Conservation (phyloP, 2,113 vertebrate genomes). For the Barnardius zonarius region DNA sequence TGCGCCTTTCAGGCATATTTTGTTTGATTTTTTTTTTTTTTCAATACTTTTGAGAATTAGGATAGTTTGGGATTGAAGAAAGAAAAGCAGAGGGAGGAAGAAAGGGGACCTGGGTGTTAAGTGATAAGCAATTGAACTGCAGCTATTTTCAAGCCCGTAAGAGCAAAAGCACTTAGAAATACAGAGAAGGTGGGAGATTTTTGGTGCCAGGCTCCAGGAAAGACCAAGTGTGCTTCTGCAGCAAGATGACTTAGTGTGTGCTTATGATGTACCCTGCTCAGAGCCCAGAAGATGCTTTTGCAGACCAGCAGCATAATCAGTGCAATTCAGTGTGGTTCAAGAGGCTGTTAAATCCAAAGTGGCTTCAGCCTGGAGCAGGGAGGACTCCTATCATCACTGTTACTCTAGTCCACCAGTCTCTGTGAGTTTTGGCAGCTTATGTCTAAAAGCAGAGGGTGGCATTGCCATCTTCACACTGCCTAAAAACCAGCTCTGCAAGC, state of each 20-base stretch:
- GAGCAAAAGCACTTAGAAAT: not conserved
- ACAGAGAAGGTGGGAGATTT: not conserved
- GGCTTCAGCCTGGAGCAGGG: not conserved
- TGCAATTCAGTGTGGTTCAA: rapidly evolving
- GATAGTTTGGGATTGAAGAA: not conserved
- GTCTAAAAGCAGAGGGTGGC: rapidly evolving
- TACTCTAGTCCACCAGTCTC: rapidly evolving
- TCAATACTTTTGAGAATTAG: not conserved
- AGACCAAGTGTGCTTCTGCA: not conserved
- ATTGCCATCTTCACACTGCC: rapidly evolving
- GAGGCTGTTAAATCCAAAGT: not conserved
- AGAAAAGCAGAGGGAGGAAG: not conserved
- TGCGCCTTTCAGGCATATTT: not conserved
- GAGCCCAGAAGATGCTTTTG: not conserved
- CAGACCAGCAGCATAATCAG: not conserved
- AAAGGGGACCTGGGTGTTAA: not conserved
- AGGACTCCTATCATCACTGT: rapidly evolving
- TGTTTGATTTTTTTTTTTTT: not conserved
- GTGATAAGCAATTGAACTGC: not conserved
- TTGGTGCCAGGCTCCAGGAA: not conserved
- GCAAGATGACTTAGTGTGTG: rapidly evolving
- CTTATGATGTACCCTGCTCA: no score
- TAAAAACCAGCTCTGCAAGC: rapidly evolving
- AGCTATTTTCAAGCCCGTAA: not conserved
- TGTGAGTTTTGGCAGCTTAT: not conserved